Base-by-base conservation (phyloP, 2,113 vertebrate genomes). In the Salvator merianae region DNA sequence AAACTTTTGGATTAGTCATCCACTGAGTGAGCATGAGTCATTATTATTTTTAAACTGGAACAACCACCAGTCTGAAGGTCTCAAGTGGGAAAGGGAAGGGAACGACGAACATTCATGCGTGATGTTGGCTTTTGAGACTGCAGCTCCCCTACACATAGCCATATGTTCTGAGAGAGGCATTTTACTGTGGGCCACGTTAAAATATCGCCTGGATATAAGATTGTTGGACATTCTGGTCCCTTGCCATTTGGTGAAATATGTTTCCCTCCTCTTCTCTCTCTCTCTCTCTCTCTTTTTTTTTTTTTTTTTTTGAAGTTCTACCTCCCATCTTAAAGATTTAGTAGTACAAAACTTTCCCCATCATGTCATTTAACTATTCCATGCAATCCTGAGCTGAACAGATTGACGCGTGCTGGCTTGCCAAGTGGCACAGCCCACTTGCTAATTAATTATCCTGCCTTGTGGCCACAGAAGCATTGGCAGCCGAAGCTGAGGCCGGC, bases 121-220 rank as follows among this genome's bases (percentile, higher is more conserved):
- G 77, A 84, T 87, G 84, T 84, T 92, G 82, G 83, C 91, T 93
- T 92, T 84, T 89, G 38, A 84, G 81, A 93, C 92, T 86, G 91
- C 26, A 26, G 18, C 24, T 3, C 38, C 30, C 30, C 30, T 36
- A 59, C 71, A 93, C 84, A 82, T 5, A 72, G 92, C 88, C 95
- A 96, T 95, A 92, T 96, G 95, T 91, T 89, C n/a, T 91, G 94
- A 93, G 90, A 95, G 94, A 92, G 94, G 95, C 93, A 81, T 82
- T 65, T 81, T 86, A 92, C 86, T 0, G 93, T 93, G 87, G 94
- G 94, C 86, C 30, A 84, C 88, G 88, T 88, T 69, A 85, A 93
- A 91, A 84, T 70, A 90, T 90, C 90, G 1, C 43, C 77, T 92
- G 90, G 68, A 79, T 93, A 88, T 77, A 0, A 1, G 89, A 91